Conservation (phyloP, 2,888 invertebrate genomes). For the Drosophila rellima region DNA sequence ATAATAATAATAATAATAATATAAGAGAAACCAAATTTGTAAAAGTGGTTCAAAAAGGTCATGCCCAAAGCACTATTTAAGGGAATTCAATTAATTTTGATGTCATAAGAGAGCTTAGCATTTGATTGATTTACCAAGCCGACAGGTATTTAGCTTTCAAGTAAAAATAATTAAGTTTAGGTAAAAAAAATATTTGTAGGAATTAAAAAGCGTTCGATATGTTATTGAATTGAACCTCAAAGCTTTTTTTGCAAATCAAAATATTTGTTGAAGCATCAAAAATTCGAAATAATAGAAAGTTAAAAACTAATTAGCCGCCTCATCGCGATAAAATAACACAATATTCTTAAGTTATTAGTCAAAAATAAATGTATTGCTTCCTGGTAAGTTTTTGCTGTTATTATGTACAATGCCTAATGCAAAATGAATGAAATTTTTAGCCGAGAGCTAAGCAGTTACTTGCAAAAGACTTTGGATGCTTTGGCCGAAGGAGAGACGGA, state of each 20-base stretch:
- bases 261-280: background rate
- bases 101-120: background rate
- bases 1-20: conserved; percentile 12
- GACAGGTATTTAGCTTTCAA: conserved; percentile 4
- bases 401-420: conserved; percentile 51
- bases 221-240: background rate
- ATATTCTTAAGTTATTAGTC: conserved; percentile 30
- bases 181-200: background rate
- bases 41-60: conserved; percentile 11
- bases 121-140: conserved; percentile 20
- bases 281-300: background rate
- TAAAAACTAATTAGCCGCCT: background rate
- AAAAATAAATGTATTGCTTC: conserved; percentile 28
- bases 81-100: conserved; percentile 5
- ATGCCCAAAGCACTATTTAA: conserved; percentile 1
- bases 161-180: background rate
- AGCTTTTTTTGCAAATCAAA: background rate
- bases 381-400: conserved; percentile 38
- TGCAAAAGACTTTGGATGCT: background rate
- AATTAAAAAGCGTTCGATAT: background rate
- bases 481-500: background rate
- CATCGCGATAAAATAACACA: conserved; percentile 5
- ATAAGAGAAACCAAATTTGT: conserved; percentile 8
- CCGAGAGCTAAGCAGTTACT: conserved; percentile 15
- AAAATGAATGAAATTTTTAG: conserved; percentile 59